phyloP scores from a whole-genome alignment of 1,140 invertebrate species.

The Drosophila sproati region DNA sequence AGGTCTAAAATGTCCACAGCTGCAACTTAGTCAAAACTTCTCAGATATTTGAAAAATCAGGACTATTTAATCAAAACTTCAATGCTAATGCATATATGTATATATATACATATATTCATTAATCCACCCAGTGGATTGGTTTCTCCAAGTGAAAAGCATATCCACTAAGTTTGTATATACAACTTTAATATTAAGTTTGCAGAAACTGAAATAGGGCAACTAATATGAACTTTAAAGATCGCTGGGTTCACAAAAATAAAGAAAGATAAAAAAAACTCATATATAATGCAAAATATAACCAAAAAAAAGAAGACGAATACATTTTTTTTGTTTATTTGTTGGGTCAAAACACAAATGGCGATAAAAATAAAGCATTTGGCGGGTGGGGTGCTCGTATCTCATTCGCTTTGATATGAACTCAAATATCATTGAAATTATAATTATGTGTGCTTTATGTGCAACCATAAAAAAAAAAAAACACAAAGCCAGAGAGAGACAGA shows the following conservation, averaged over 20 bases:
- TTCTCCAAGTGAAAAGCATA: too few relatives aligned
- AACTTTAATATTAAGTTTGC: neutral
- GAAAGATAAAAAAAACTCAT: conserved; percentile 60
- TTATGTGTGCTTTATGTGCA: conserved; percentile 76
- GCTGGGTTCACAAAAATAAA: conserved; percentile 63
- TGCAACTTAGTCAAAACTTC: too few relatives aligned
- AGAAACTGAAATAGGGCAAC: neutral
- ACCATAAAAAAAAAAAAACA: conserved; percentile 66
- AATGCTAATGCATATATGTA: too few relatives aligned
- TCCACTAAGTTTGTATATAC: too few relatives aligned
- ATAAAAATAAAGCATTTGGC: conserved; percentile 74
- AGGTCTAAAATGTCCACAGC: too few relatives aligned
- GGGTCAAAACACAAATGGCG: conserved; percentile 41
- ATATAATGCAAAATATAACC: conserved; percentile 39
- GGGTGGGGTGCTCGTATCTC: conserved; percentile 55
- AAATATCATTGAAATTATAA: conserved; percentile 83
- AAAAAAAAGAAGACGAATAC: conserved; percentile 9
- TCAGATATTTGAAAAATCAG: too few relatives aligned
- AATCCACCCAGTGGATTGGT: too few relatives aligned
- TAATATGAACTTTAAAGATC: conserved; percentile 18
- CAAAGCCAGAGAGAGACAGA: neutral
- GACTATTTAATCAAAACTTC: too few relatives aligned
- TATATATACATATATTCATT: too few relatives aligned
- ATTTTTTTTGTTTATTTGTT: neutral
- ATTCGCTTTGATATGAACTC: conserved; percentile 77